Evolutionary conservation across 1,140 invertebrate genomes (phyloP).

Genomic region (Capitella teleta): DNA sequence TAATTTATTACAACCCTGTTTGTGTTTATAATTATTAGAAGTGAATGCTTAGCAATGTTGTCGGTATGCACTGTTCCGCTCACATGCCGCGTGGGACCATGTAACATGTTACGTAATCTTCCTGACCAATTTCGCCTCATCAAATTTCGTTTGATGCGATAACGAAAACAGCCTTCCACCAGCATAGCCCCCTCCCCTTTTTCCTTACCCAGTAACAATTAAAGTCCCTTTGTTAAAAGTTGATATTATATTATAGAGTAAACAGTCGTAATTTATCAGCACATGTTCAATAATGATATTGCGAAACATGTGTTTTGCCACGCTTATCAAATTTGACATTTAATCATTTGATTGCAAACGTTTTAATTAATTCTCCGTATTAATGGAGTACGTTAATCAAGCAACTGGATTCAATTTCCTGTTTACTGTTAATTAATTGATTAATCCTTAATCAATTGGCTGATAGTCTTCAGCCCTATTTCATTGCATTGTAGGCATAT

Average conservation of each 20-base stretch:
- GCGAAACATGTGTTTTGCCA: background rate
- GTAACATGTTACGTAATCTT: too few relatives aligned
- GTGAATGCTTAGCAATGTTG: too few relatives aligned
- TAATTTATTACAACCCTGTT: too few relatives aligned
- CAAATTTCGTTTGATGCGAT: too few relatives aligned
- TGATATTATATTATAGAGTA: background rate
- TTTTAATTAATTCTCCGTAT: background rate
- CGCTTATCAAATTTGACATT: background rate
- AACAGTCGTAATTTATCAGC: background rate
- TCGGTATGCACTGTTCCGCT: too few relatives aligned
- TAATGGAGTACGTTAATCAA: background rate
- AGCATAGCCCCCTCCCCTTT: background rate
- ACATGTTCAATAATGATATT: background rate
- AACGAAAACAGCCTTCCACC: background rate
- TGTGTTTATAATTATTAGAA: too few relatives aligned
- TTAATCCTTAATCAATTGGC: too few relatives aligned
- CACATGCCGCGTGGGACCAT: too few relatives aligned
- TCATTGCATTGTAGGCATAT: too few relatives aligned
- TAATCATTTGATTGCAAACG: background rate
- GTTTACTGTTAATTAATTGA: too few relatives aligned
- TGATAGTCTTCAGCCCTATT: too few relatives aligned
- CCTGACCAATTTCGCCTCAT: too few relatives aligned
- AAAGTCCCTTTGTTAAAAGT: background rate
- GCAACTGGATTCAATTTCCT: background rate
- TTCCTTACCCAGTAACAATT: background rate